Base-by-base conservation (phyloP, 2,797 vertebrate genomes). In the Tolypeutes matacus region DNA sequence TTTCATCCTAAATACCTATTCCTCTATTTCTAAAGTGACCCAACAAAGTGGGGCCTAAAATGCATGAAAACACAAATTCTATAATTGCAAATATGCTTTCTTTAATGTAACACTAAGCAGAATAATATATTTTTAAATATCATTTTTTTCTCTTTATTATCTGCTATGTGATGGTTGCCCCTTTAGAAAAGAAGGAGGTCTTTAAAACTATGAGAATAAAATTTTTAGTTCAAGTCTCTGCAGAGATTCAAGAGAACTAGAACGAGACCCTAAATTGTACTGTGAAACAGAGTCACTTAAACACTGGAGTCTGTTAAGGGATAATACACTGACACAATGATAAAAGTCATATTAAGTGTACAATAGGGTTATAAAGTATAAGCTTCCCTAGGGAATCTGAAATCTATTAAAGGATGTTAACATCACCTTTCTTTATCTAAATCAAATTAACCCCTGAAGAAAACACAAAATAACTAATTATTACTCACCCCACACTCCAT, bases 341-440 rank as follows among this genome's bases (percentile, higher is more conserved):
- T 70, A 89, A 91, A 91, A 93, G 69, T 89, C 86, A 77, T 31
- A 46, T 56, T 91, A 95, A 91, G 69, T 51, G 34, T 69, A 89
- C 72, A 65, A 23, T 75, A 69, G 67, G 31, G 60, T 95, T 85
- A 85, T 67, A 72, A 95, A 95, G 58, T 72, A 90, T 94, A 96
- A 96, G 31, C 73, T 85, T 89, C 87, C 94, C 94, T 0, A 0
- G 86, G 83, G 97, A 88, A 95, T 93, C 58, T 94, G 94, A 91
- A 93, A 97, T 97, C 96, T 97, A 97, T 97, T 97, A 96, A 93
- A 96, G 93, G 98, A 97, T 93, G 96, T 88, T 97, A 96, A 91
- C 82, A 95, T 91, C 87, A 93, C 94, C 92, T 97, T 98, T 91
- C 82, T 46, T 46, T 92, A 92, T 96, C 88, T n/a, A 13, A 96